Percentiles rank a stretch among this genome's conserved stretches.
Evolutionary conservation across 2,888 invertebrate genomes (phyloP).

Genomic region (Linyphia triangularis): DNA sequence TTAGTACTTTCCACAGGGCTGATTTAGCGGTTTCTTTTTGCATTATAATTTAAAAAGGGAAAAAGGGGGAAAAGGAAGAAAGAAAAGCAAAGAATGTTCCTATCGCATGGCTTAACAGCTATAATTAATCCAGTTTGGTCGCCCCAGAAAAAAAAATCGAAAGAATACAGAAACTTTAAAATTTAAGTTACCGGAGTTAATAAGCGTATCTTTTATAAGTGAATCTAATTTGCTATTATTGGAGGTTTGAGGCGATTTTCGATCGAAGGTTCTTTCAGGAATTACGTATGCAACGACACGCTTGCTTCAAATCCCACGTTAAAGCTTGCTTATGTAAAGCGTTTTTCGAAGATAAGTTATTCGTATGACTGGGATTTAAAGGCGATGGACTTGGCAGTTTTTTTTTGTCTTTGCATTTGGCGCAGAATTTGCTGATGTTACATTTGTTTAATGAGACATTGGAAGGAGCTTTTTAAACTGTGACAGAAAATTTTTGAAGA

Average conservation of each 20-base stretch:
- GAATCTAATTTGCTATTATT: slow-evolving; percentile 44
- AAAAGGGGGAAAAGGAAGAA: neutral
- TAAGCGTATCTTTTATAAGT: neutral
- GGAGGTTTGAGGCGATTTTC: neutral
- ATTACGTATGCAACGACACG: slow-evolving; percentile 23
- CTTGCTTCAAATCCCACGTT: neutral
- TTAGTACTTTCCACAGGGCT: neutral
- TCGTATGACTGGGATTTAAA: neutral
- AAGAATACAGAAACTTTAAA: neutral
- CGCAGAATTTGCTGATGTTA: neutral
- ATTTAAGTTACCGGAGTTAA: neutral
- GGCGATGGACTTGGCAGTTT: neutral
- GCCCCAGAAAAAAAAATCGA: neutral
- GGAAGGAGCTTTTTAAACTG: too few relatives aligned
- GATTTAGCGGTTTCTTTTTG: slow-evolving; percentile 5
- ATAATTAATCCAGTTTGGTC: slow-evolving; percentile 54
- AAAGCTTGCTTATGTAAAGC: neutral
- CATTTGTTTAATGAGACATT: neutral
- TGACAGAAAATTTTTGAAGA: neutral
- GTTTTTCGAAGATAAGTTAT: neutral
- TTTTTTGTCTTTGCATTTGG: neutral
- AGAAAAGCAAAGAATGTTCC: slow-evolving; percentile 9
- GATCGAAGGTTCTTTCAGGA: slow-evolving; percentile 1
- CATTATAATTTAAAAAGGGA: slow-evolving; percentile 23
- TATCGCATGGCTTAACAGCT: slow-evolving; percentile 29